Base-by-base conservation (phyloP, 2,797 vertebrate genomes). In the Numenius phaeopus region DNA sequence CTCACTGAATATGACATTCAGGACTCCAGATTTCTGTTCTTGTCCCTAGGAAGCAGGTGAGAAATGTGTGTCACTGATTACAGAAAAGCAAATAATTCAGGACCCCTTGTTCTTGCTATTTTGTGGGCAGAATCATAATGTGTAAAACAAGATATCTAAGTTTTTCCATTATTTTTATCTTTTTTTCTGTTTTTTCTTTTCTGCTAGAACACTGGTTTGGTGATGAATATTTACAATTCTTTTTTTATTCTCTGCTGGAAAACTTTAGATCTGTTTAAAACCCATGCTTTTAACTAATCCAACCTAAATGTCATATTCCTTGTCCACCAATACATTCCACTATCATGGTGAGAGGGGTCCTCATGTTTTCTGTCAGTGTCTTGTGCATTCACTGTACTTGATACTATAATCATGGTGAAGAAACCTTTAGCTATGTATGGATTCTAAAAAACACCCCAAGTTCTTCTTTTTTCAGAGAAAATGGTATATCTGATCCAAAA, bases 61-160 rank as follows among this genome's bases (percentile, higher is more conserved):
- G 65, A 30, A 86, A 69, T 26, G 10, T 2, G 21, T 40, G 15
- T 2, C 24, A 44, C 22, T 46, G 37, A 67, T n/a, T 30, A 58
- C 11, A 64, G 23, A 34, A 84, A 59, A 71, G 8, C 14, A 50
- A 87, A 39, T 21, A 52, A 34, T 72, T 52, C 44, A 58, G 34
- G 49, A 50, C 6, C 4, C 8, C 12, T 79, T n/a, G 7, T 23
- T 72, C 37, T 11, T 67, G 42, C 3, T 58, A 9, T 65, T 81
- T 66, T 47, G 9, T 55, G 40, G 26, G 21, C 8, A 83, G 52
- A 37, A 76, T 79, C 23, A 16, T 58, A 62, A 67, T 17, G 46
- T 30, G 55, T 2, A 58, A 57, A 61, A 67, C 0, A 1, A 50
- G 14, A 52, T 39, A 75, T 11, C 8, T 13, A 49, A 13, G 5